Evolutionary conservation across 2,797 vertebrate genomes (phyloP).

Genomic region (Otolemur crassicaudatus): DNA sequence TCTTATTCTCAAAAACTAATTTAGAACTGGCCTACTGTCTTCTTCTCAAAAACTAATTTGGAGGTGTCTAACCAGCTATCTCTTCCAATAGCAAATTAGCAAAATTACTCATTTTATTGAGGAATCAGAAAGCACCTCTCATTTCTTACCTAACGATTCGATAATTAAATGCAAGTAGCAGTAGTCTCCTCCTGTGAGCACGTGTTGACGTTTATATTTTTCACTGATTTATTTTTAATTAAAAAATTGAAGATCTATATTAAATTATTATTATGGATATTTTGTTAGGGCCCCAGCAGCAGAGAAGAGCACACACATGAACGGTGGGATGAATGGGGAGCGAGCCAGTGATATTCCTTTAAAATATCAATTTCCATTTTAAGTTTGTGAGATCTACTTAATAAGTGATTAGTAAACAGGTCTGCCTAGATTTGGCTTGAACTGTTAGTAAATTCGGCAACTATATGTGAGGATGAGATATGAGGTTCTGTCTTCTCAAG

Average conservation of each 20-base stretch:
- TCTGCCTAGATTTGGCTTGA: neutral
- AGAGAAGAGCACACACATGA: neutral
- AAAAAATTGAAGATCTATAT: slow-evolving; percentile 44
- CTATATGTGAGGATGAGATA: neutral
- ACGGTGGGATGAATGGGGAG: neutral
- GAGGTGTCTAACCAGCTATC: slow-evolving; percentile 13
- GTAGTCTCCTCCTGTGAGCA: neutral
- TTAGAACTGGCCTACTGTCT: slow-evolving; percentile 27
- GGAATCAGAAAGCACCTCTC: slow-evolving; percentile 53
- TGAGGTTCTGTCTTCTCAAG: neutral
- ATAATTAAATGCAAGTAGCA: slow-evolving; percentile 29
- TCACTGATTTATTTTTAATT: slow-evolving; percentile 60
- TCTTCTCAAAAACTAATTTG: slow-evolving; percentile 50
- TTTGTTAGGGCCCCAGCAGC: neutral
- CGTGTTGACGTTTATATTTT: slow-evolving; percentile 42
- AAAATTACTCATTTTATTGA: neutral
- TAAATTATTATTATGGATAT: slow-evolving; percentile 15
- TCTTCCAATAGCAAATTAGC: neutral
- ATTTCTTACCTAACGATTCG: slow-evolving; percentile 50
- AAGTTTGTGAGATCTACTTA: neutral
- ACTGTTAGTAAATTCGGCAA: neutral
- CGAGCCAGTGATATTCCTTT: neutral
- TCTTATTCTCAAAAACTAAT: slow-evolving; percentile 57
- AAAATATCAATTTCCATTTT: neutral
- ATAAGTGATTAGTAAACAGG: slow-evolving; percentile 2